Evolutionary conservation across 2,797 vertebrate genomes (phyloP).

Genomic region (Stomatorhinus walkeri): DNA sequence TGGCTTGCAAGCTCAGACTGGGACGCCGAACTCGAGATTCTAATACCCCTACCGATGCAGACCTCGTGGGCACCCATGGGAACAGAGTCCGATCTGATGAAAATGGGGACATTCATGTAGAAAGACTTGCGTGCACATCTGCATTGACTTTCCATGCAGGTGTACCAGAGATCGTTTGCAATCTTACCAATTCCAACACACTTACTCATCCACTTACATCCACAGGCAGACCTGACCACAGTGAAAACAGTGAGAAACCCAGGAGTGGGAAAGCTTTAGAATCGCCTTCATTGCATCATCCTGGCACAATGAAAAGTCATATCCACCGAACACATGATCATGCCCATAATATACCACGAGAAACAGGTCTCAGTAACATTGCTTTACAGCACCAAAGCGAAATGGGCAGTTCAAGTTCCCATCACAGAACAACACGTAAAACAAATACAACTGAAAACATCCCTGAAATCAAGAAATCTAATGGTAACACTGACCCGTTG

Average conservation of each 20-base stretch:
- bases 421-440: not conserved
- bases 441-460: slow-evolving; percentile 11
- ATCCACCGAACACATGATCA: not conserved
- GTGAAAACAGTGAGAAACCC: not conserved
- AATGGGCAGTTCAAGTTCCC: not conserved
- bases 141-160: not conserved
- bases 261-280: not conserved
- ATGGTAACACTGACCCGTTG: slow-evolving; percentile 48
- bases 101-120: not conserved
- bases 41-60: slow-evolving; percentile 2
- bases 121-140: not conserved
- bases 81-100: slow-evolving; percentile 6
- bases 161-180: not conserved
- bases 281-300: not conserved
- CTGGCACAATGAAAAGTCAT: not conserved
- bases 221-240: not conserved
- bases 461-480: slow-evolving; percentile 14
- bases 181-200: not conserved
- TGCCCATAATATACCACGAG: not conserved
- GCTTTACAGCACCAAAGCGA: not conserved
- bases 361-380: not conserved
- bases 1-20: slow-evolving; percentile 52
- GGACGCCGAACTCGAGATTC: slow-evolving; percentile 33
- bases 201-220: not conserved
- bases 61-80: not conserved